phyloP scores from a whole-genome alignment of 2,113 vertebrate genomes.

The Zingel zingel region DNA sequence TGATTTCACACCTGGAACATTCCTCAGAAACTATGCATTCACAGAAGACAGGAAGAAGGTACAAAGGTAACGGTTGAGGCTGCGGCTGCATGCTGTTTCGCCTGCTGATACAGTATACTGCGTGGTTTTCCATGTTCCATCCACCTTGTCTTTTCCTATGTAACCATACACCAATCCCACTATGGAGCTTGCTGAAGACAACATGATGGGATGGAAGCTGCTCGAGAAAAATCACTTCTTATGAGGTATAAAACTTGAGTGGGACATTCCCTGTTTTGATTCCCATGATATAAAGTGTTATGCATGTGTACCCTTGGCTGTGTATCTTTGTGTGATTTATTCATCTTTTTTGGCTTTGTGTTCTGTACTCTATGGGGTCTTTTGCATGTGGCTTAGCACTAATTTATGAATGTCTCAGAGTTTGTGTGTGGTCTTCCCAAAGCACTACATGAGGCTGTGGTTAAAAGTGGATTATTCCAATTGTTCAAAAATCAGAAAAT shows the following conservation, averaged over 20 bases:
- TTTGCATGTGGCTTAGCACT: slow-evolving; percentile 29
- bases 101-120: slow-evolving; percentile 8
- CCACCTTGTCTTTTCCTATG: slow-evolving; percentile 26
- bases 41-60: slow-evolving; percentile 12
- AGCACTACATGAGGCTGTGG: slow-evolving; percentile 86
- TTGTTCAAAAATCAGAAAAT: slow-evolving; percentile 85
- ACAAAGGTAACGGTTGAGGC: slow-evolving; percentile 3
- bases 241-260: slow-evolving; percentile 7
- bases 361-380: slow-evolving; percentile 11
- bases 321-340: slow-evolving; percentile 21
- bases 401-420: slow-evolving; percentile 18
- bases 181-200: slow-evolving; percentile 41
- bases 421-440: slow-evolving; percentile 85
- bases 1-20: slow-evolving; percentile 38
- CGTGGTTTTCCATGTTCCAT: slow-evolving; percentile 15
- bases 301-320: slow-evolving; percentile 6
- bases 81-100: slow-evolving; percentile 35
- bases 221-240: slow-evolving; percentile 38
- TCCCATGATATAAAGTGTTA: slow-evolving; percentile 7
- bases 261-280: slow-evolving; percentile 13
- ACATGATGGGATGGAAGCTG: slow-evolving; percentile 35
- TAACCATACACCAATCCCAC: slow-evolving; percentile 23
- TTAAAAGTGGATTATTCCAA: slow-evolving; percentile 87
- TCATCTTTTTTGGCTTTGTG: slow-evolving; percentile 31
- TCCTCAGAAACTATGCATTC: slow-evolving; percentile 21